Evolutionary conservation across 2,113 vertebrate species (phyloP).

Genomic region (Fukomys damarensis): DNA sequence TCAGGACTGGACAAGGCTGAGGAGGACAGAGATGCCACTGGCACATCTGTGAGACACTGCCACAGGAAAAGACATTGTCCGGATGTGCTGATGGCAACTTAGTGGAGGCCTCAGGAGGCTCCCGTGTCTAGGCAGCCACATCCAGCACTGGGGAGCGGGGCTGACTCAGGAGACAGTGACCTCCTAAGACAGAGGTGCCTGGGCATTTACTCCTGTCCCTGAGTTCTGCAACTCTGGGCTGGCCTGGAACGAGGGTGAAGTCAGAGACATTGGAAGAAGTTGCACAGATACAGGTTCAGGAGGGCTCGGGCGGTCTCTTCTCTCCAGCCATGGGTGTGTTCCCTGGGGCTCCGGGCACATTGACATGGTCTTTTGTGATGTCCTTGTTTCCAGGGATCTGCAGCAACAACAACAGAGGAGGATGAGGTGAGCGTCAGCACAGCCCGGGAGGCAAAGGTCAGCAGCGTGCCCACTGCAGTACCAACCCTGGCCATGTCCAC

Average conservation of each 20-base stretch:
- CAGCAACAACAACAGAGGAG: not conserved
- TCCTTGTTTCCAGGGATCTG: constrained; percentile 48
- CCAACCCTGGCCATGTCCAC: not conserved
- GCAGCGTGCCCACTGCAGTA: not conserved
- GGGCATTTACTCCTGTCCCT: not conserved
- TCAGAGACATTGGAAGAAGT: not conserved
- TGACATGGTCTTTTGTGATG: not conserved
- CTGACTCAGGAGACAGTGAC: not conserved
- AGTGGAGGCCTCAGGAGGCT: not conserved
- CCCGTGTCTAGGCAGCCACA: not conserved
- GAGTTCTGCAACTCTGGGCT: not conserved
- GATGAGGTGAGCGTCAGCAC: not conserved
- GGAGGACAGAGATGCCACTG: not conserved
- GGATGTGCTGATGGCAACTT: rapidly evolving
- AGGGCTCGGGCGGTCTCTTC: not conserved
- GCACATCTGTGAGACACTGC: rapidly evolving
- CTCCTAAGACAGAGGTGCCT: not conserved
- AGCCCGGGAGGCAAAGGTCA: not conserved
- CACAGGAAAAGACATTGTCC: not conserved
- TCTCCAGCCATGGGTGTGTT: not conserved
- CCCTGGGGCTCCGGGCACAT: not conserved
- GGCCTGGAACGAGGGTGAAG: not conserved
- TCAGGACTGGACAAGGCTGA: not conserved
- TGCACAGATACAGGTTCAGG: not conserved
- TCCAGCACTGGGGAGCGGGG: not conserved